Evolutionary conservation across 1,140 invertebrate genomes (phyloP).

Genomic region (Papilio polytes): DNA sequence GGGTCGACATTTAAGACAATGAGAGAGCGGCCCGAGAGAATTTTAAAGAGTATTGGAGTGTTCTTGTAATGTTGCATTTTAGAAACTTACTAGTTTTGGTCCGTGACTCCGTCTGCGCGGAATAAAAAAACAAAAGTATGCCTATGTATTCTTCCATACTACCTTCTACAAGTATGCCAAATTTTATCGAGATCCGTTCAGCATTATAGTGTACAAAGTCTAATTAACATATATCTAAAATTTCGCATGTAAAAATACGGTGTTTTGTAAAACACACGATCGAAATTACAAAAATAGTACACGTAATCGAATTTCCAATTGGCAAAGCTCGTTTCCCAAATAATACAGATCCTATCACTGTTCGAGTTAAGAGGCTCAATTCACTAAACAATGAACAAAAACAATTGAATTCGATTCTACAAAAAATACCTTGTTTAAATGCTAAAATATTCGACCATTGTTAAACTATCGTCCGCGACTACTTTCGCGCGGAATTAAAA

Average conservation of each 20-base stretch:
- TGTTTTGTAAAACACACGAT: not conserved
- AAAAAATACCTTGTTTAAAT: not conserved
- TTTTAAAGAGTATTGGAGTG: not conserved
- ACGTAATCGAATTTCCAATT: conserved; percentile 20
- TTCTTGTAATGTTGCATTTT: conserved; percentile 9
- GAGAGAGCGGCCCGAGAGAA: not conserved
- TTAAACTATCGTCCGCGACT: no score
- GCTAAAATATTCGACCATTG: not conserved
- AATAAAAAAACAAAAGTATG: no score
- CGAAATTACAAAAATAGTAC: not conserved
- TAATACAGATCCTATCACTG: not conserved
- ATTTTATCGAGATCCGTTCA: no score
- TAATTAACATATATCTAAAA: no score
- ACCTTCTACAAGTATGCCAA: no score
- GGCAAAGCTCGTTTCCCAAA: not conserved
- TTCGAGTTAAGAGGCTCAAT: conserved; percentile 10
- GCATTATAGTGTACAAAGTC: no score
- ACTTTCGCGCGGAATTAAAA: no score
- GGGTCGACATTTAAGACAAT: conserved; percentile 26
- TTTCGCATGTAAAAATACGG: no score
- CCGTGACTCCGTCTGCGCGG: not conserved
- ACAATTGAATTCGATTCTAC: conserved; percentile 1
- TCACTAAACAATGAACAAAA: conserved; percentile 2
- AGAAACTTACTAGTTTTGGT: not conserved
- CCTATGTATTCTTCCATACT: no score